phyloP scores from a whole-genome alignment of 1,140 invertebrate genomes.

The Hylaeus volcanicus region DNA sequence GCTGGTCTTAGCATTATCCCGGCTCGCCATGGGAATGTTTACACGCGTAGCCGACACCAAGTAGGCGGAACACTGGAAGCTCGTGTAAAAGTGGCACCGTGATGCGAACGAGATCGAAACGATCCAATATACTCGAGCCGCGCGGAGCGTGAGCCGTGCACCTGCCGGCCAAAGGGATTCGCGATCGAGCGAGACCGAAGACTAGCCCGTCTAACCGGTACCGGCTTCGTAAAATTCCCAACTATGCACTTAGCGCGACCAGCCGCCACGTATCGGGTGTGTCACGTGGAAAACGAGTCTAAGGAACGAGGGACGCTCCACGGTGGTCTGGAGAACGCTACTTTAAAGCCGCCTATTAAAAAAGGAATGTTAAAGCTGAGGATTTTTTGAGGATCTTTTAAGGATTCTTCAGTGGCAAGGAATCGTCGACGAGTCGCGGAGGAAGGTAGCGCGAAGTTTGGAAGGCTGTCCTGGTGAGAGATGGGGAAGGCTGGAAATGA shows the following conservation, averaged over 20 bases:
- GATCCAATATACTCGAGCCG: slow-evolving; percentile 48
- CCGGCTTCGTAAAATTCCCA: slow-evolving; percentile 71
- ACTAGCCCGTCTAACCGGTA: slow-evolving; percentile 74
- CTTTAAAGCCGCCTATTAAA: no score
- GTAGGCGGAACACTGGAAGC: slow-evolving; percentile 49
- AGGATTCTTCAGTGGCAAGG: not conserved
- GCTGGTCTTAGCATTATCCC: no score
- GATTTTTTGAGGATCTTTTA: no score
- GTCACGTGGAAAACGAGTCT: not conserved
- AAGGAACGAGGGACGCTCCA: not conserved
- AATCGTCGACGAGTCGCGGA: not conserved
- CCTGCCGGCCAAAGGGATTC: slow-evolving; percentile 70
- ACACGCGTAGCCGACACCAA: slow-evolving; percentile 18
- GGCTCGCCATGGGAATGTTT: not conserved
- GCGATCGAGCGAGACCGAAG: slow-evolving; percentile 60
- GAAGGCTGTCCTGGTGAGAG: not conserved
- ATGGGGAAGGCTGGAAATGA: not conserved
- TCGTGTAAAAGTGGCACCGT: slow-evolving; percentile 43
- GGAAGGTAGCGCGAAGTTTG: no score
- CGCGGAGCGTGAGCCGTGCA: slow-evolving; percentile 44
- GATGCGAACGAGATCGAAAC: slow-evolving; percentile 49
- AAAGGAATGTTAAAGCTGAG: no score
- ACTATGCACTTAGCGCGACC: slow-evolving; percentile 67
- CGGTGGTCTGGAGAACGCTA: no score
- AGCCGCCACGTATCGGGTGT: slow-evolving; percentile 42